A percentile compares a stretch with the other conserved stretches of the same genome.
These are phyloP conservation scores for Epinephelus moara DNA, from an alignment of 2,113 vertebrate species.

Conservation along the genomic window DNA sequence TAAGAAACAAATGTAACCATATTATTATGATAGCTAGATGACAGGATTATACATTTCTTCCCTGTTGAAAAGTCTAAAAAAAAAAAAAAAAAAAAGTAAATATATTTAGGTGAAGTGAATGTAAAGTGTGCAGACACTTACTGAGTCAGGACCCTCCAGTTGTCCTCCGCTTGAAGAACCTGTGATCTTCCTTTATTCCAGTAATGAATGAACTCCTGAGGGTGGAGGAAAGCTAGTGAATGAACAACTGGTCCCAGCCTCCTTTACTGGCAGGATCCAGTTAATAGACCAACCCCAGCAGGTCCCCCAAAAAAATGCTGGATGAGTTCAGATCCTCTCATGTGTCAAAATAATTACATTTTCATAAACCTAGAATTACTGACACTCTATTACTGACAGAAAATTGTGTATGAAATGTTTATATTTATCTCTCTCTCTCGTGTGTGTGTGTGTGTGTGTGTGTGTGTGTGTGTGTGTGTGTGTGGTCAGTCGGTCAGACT, in stretches of 20 bases:
- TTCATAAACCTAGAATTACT: neutral
- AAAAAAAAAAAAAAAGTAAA: neutral
- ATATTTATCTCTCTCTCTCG: too few species aligned
- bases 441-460: slow-evolving; percentile 9
- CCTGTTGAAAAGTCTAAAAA: neutral
- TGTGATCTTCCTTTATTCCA: slow-evolving; percentile 21
- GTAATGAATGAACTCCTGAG: slow-evolving; percentile 15
- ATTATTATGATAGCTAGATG: neutral
- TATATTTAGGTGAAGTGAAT: neutral
- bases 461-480: slow-evolving; percentile 23
- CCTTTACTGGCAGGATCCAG: slow-evolving; percentile 6
- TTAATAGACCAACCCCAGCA: slow-evolving; percentile 18
- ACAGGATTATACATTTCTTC: neutral
- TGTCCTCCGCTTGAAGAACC: slow-evolving; percentile 7
- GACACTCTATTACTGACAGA: neutral
- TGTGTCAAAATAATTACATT: neutral
- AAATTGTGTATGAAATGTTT: neutral
- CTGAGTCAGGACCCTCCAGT: neutral
- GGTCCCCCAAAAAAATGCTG: neutral
- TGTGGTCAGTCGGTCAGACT: neutral
- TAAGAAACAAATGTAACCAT: neutral
- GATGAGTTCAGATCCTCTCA: neutral
- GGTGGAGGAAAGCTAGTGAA: slow-evolving; percentile 49
- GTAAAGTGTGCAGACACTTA: slow-evolving; percentile 27
- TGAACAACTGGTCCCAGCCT: slow-evolving; percentile 28